Evolutionary conservation across 2,113 vertebrate species (phyloP).

Genomic region (Corynorhinus townsendii): DNA sequence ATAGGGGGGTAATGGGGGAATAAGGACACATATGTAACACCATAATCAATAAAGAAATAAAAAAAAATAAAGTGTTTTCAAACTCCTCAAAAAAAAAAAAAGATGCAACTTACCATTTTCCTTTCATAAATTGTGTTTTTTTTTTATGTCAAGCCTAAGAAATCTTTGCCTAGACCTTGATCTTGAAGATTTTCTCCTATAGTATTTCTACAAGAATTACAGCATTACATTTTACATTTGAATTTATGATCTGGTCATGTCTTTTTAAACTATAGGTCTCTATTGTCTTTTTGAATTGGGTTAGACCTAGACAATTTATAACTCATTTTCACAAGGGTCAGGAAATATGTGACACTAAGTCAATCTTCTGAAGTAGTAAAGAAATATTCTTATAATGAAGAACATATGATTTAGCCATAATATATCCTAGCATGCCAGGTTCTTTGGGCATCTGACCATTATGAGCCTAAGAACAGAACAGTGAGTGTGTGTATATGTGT

Average conservation of each 20-base stretch:
- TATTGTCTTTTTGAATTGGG: background rate
- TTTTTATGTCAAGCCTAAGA: background rate
- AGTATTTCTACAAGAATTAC: background rate
- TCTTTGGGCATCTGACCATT: background rate
- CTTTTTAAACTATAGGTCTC: background rate
- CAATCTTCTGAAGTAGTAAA: background rate
- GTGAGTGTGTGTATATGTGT: background rate
- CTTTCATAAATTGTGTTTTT: background rate
- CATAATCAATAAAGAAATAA: no score
- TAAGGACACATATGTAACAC: no score
- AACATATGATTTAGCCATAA: background rate
- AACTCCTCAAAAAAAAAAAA: no score
- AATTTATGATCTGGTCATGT: background rate
- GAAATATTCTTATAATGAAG: background rate
- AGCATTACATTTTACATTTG: slow-evolving; percentile 25
- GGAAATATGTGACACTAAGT: background rate
- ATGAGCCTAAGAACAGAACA: background rate
- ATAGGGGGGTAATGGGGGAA: no score
- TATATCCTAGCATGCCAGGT: background rate
- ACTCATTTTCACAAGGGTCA: background rate
- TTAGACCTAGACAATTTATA: background rate
- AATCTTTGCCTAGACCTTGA: background rate
- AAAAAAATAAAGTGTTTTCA: no score
- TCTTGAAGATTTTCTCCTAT: background rate
- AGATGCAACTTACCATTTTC: background rate